Conservation (phyloP, 2,888 invertebrate species). For the Campaea margaritaria region DNA sequence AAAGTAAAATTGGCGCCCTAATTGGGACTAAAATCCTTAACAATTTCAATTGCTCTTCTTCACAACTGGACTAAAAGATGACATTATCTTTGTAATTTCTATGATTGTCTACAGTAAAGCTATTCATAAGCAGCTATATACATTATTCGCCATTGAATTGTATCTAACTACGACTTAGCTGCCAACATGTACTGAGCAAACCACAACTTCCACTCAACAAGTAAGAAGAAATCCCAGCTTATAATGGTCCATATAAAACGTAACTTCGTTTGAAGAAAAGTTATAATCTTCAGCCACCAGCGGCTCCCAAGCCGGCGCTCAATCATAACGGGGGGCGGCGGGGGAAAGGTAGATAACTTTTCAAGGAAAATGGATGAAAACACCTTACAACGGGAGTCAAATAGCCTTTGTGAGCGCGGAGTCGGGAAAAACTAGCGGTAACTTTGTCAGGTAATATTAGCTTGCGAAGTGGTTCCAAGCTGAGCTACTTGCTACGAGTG, state of each 20-base stretch:
- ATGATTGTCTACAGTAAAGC: too few relatives aligned
- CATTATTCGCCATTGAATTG: background rate
- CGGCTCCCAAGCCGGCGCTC: constrained; percentile 50
- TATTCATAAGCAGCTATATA: too few relatives aligned
- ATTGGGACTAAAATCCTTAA: too few relatives aligned
- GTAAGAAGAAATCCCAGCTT: constrained; percentile 48
- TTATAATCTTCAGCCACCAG: constrained; percentile 54
- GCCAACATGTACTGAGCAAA: background rate
- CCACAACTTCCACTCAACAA: constrained; percentile 32
- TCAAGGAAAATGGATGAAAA: constrained; percentile 57
- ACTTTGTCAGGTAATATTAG: constrained; percentile 41
- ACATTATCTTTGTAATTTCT: too few relatives aligned
- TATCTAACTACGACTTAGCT: background rate
- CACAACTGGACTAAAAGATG: too few relatives aligned
- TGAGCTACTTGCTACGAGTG: background rate
- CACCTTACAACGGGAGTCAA: constrained; percentile 53
- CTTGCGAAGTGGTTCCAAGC: constrained; percentile 25
- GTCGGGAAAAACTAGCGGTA: constrained; percentile 47
- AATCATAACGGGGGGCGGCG: constrained; percentile 51
- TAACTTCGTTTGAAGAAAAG: constrained; percentile 57
- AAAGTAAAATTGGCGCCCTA: too few relatives aligned
- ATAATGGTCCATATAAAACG: constrained; percentile 53
- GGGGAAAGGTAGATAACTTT: constrained; percentile 39
- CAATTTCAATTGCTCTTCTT: too few relatives aligned
- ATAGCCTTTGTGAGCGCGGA: constrained; percentile 48